Evolutionary conservation across 2,797 vertebrate species (phyloP).

Genomic region (Lacerta viridis): DNA sequence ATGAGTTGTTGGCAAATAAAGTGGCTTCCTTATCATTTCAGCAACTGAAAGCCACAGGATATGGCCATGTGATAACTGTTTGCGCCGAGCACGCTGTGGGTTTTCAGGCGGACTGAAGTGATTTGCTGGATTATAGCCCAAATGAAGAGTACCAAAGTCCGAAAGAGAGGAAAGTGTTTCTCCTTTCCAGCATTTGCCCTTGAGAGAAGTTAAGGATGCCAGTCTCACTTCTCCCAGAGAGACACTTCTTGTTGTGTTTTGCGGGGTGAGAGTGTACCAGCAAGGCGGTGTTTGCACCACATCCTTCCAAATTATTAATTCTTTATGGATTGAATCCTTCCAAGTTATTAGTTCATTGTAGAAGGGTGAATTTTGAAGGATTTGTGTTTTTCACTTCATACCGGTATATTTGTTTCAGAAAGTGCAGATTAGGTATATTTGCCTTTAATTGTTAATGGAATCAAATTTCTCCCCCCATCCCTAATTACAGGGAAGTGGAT

Average conservation of each 20-base stretch:
- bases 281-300: not conserved
- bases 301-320: fast-evolving
- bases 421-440: no score
- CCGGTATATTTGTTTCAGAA: no score
- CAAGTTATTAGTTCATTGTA: no score
- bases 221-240: not conserved
- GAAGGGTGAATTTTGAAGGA: no score
- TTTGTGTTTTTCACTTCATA: no score
- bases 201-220: conserved; percentile 32
- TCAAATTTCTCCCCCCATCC: no score
- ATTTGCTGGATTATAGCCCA: conserved; percentile 39
- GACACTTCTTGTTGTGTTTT: not conserved
- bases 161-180: conserved; percentile 24
- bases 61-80: conserved; percentile 48
- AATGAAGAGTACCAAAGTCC: conserved; percentile 11
- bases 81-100: conserved; percentile 45
- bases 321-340: not conserved
- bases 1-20: conserved; percentile 59
- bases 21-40: conserved; percentile 56
- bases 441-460: no score
- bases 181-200: not conserved
- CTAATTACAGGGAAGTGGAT: no score
- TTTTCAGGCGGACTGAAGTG: conserved; percentile 38
- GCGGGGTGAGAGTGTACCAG: not conserved
- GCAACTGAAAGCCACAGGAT: conserved; percentile 43